Evolutionary conservation across 2,888 invertebrate species (phyloP).

Genomic region (Noctua fimbriata): DNA sequence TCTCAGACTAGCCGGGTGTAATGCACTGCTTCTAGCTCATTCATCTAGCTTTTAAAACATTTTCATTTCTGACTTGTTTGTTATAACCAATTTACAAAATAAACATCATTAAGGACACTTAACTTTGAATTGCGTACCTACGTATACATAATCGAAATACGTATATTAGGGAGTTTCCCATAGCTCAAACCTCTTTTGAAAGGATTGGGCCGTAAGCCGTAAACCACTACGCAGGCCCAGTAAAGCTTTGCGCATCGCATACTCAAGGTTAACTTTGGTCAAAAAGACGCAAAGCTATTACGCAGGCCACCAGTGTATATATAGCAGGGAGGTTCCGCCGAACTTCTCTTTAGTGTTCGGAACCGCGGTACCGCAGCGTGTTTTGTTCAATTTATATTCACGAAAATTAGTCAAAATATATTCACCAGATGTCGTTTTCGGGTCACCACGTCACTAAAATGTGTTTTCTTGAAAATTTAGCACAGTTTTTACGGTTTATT

Average conservation of each 20-base stretch:
- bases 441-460: slow-evolving; percentile 8
- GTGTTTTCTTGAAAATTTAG: background rate
- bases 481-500: background rate
- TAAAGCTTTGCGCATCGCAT: slow-evolving; percentile 25
- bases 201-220: background rate
- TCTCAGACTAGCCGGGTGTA: background rate
- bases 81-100: background rate
- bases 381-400: background rate
- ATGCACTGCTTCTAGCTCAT: background rate
- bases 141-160: background rate
- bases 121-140: background rate
- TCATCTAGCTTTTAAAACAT: background rate
- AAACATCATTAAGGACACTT: background rate
- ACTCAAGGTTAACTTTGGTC: slow-evolving; percentile 5
- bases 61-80: background rate
- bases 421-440: slow-evolving; percentile 20
- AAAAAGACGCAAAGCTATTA: slow-evolving; percentile 44
- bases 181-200: background rate
- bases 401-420: slow-evolving; percentile 20
- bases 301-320: slow-evolving; percentile 37
- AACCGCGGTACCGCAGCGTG: slow-evolving; percentile 18
- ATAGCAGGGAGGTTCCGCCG: background rate
- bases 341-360: slow-evolving; percentile 5
- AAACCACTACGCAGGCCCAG: slow-evolving; percentile 36
- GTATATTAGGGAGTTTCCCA: background rate